Base-by-base conservation (phyloP, 2,888 invertebrate species). In the Eustalomyia histrio region DNA sequence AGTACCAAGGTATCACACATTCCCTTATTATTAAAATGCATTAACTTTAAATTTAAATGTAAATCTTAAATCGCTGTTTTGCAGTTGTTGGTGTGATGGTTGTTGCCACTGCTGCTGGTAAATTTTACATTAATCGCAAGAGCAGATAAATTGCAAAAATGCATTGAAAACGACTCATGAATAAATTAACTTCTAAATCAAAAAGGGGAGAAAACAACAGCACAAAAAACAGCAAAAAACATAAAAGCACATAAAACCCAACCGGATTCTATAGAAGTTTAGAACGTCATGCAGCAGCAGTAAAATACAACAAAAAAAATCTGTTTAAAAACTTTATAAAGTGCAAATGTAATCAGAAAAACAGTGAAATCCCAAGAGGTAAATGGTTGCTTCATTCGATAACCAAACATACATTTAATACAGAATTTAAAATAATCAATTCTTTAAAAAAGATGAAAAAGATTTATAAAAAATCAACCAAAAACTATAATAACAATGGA, bases 111-210 rank as follows among this genome's bases (percentile, higher is more conserved):
- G 16, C 29, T 29, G 29, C 43, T 33, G 57, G 12, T 29, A 63
- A 67, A 67, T 73, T 73, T 78, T 57, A 57, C 61, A 73, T 79
- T 67, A 73, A 73, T 55, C 61, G 78, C 72, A 55, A 73, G 72
- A 79, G 78, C 73, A 79, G 60, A 79, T 73, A 79, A 73, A 61
- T 67, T 79, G 47, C 55, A 73, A 50, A 58, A 65, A 14, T 68
- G 68, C 68, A 76, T 76, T 68, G 58, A 73, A 60, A 60, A 76
- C 73, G 73, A 76, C 12, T 80, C 80, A 80, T 80, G 80, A 80
- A 80, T 80, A 80, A 80, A 73, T 80, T 76, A 80, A 80, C 73
- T 65, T 60, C 69, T 58, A 72, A 73, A 73, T 73, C 55, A 63
- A 68, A 79, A 61, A 55, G 55, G n/a, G 43, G 43, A n/a, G n/a